A percentile compares a stretch with the other conserved stretches of the same genome.
These are phyloP conservation scores for Electrophaes corylata DNA, from an alignment of 2,888 invertebrate species.

Conservation along the genomic window DNA sequence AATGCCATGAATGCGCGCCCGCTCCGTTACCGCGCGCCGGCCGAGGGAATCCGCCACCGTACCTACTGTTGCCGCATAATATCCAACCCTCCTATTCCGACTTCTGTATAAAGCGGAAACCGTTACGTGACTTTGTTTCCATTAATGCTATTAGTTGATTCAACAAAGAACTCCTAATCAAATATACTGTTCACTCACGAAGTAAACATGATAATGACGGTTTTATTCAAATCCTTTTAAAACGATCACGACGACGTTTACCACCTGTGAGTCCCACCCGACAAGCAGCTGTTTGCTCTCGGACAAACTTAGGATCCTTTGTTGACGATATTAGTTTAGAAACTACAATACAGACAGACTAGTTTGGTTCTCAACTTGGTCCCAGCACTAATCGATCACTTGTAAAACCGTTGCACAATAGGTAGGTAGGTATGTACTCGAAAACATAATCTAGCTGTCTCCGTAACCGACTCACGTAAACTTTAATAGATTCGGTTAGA, in stretches of 20 bases:
- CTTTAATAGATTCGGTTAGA: conserved; percentile 41
- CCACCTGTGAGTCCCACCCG: conserved; percentile 27
- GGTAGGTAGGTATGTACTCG: conserved; percentile 7
- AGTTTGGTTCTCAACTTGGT: conserved; percentile 13
- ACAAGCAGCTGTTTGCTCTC: conserved; percentile 28
- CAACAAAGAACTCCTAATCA: conserved; percentile 37
- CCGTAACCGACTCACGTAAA: conserved; percentile 41
- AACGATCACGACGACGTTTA: conserved; percentile 36
- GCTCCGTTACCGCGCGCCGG: conserved; percentile 32
- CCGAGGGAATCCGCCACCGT: conserved; percentile 60
- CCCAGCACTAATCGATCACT: conserved; percentile 29
- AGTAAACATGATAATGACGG: conserved; percentile 36
- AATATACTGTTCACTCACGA: conserved; percentile 36
- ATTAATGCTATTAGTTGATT: conserved; percentile 61
- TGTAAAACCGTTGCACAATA: conserved; percentile 19
- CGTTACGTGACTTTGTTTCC: conserved; percentile 73
- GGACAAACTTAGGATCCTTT: conserved; percentile 25
- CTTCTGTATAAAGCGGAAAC: conserved; percentile 74
- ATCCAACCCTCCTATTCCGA: conserved; percentile 74
- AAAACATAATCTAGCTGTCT: conserved; percentile 34
- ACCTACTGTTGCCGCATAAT: conserved; percentile 77
- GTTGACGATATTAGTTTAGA: conserved; percentile 30
- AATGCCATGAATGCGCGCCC: conserved; percentile 76
- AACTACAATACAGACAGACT: conserved; percentile 20
- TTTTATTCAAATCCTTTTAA: conserved; percentile 36